phyloP scores from a whole-genome alignment of 2,888 invertebrate species.

The Choristoneura rosaceana region DNA sequence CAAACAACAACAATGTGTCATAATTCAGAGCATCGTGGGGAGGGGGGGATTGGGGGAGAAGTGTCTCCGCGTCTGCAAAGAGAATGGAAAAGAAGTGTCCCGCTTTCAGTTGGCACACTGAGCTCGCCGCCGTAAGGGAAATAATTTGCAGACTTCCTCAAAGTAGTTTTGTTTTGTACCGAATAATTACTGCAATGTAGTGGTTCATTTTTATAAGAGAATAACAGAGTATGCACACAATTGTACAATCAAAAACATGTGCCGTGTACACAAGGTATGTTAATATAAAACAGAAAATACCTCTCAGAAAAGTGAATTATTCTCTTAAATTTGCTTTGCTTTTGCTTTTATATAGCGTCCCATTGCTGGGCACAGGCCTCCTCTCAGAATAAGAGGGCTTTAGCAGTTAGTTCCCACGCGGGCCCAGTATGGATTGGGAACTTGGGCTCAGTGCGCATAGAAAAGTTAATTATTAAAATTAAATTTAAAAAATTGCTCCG shows the following conservation, averaged over 20 bases:
- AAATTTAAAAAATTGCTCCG: not conserved
- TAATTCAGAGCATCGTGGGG: slow-evolving; percentile 57
- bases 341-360: too few relatives aligned
- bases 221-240: not conserved
- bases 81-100: slow-evolving; percentile 51
- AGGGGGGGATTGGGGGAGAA: slow-evolving; percentile 44
- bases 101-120: slow-evolving; percentile 43
- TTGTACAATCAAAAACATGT: not conserved
- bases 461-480: too few relatives aligned
- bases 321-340: not conserved
- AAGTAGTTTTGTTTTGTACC: slow-evolving; percentile 25
- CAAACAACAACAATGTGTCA: slow-evolving; percentile 64
- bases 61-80: slow-evolving; percentile 37
- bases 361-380: too few relatives aligned
- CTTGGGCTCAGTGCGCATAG: too few relatives aligned
- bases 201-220: not conserved
- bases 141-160: slow-evolving; percentile 39
- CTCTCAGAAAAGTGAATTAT: not conserved
- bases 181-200: slow-evolving; percentile 26
- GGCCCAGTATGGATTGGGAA: too few relatives aligned
- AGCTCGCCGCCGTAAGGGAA: slow-evolving; percentile 31
- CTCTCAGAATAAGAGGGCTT: too few relatives aligned
- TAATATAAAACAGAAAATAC: not conserved
- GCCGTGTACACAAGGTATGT: not conserved
- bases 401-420: too few relatives aligned